Evolutionary conservation across 2,113 vertebrate genomes (phyloP).

Genomic region (Sigmodon hispidus): DNA sequence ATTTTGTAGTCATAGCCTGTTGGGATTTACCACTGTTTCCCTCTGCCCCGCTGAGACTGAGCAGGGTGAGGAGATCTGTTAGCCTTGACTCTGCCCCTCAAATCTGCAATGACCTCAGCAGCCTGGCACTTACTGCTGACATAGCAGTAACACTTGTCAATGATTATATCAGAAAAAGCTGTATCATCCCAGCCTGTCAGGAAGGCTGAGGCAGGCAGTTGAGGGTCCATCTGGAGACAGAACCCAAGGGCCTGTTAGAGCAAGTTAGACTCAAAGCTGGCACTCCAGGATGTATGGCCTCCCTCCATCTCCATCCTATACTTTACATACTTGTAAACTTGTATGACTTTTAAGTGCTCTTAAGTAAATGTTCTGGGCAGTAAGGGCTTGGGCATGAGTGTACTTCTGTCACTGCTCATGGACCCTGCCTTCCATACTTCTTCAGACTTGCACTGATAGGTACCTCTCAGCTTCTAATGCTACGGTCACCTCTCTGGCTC

Average conservation of each 20-base stretch:
- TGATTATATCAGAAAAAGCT: rapidly evolving
- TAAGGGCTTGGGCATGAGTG: neutral
- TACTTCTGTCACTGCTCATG: neutral
- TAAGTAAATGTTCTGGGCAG: neutral
- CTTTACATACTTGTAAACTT: neutral
- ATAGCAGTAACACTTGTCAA: no score
- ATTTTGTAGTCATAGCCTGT: rapidly evolving
- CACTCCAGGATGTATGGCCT: neutral
- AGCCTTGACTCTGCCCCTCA: neutral
- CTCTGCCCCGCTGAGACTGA: neutral
- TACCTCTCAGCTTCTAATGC: neutral
- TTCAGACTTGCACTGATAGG: neutral
- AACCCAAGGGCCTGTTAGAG: neutral
- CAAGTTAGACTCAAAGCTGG: neutral
- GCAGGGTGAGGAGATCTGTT: neutral
- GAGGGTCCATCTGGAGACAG: rapidly evolving
- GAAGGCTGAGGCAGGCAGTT: neutral
- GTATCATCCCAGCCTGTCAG: neutral
- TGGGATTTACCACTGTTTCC: neutral
- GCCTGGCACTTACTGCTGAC: neutral
- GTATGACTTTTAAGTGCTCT: neutral
- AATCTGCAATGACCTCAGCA: neutral
- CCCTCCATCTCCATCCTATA: neutral
- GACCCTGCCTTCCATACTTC: constrained; percentile 3
- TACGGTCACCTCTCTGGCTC: neutral